Percentiles rank a stretch among this genome's conserved stretches.
Evolutionary conservation across 2,888 invertebrate genomes (phyloP).

Genomic region (Tenthredo notha): DNA sequence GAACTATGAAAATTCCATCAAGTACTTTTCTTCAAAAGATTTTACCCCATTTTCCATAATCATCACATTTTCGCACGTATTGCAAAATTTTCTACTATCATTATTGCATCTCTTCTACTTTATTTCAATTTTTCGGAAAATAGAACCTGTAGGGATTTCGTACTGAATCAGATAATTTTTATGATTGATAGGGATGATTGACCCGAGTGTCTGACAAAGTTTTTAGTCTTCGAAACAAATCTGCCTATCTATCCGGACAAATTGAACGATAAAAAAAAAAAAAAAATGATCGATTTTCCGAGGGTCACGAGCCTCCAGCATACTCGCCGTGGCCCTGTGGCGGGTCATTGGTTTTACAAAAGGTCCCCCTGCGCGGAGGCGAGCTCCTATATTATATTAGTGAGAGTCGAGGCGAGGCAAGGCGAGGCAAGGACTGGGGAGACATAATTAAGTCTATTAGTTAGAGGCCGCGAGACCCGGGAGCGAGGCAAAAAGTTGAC

Average conservation of each 20-base stretch:
- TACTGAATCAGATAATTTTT: not conserved
- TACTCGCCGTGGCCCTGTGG: conserved; percentile 21
- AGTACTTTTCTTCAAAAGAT: no score
- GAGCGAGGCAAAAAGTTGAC: conserved; percentile 33
- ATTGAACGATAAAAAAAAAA: conserved; percentile 64
- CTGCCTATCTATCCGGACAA: conserved; percentile 57
- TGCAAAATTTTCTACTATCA: no score
- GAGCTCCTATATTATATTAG: conserved; percentile 53
- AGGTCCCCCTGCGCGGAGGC: conserved; percentile 49
- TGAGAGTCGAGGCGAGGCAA: conserved; percentile 34
- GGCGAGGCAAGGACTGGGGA: not conserved
- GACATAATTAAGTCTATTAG: conserved; percentile 64
- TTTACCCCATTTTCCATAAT: no score
- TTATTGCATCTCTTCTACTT: not conserved
- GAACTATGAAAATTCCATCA: no score
- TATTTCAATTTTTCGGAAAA: not conserved
- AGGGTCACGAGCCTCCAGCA: conserved; percentile 32
- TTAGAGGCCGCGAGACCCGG: conserved; percentile 53
- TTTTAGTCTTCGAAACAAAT: conserved; percentile 48
- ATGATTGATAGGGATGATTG: not conserved
- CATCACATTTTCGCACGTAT: no score
- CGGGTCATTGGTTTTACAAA: conserved; percentile 58
- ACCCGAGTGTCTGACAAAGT: not conserved
- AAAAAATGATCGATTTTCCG: conserved; percentile 61
- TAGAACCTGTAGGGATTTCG: not conserved